A percentile compares a stretch with the other conserved stretches of the same genome.
phyloP scores from a whole-genome alignment of 1,140 invertebrate species.

The Drosophila quadrilineata region DNA sequence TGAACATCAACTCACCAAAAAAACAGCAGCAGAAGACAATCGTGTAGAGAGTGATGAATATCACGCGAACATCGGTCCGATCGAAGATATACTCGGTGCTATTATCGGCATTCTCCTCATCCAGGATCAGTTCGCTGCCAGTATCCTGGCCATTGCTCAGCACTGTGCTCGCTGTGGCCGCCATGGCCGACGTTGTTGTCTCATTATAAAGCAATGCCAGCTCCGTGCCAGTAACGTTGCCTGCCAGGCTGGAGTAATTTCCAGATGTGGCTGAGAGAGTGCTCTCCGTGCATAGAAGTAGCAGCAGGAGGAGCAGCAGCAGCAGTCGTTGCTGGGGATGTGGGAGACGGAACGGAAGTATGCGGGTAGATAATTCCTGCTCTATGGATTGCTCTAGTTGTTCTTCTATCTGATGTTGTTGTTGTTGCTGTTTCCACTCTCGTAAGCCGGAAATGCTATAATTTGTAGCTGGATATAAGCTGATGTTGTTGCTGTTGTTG shows the following conservation, averaged over 20 bases:
- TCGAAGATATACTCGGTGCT: constrained; percentile 84
- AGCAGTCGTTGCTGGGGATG: neutral
- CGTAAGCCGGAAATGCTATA: constrained; percentile 54
- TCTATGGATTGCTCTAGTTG: neutral
- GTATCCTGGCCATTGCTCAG: neutral
- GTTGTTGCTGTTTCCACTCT: constrained; percentile 18
- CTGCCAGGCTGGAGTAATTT: constrained; percentile 28
- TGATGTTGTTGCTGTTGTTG: constrained; percentile 1
- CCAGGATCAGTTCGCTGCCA: constrained; percentile 6
- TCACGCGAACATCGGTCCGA: constrained; percentile 83
- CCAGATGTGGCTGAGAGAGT: constrained; percentile 19
- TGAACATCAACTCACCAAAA: constrained; percentile 86
- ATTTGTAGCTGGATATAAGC: constrained; percentile 31
- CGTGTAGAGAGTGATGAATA: constrained; percentile 84
- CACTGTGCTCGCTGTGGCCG: constrained; percentile 15
- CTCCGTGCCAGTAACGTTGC: constrained; percentile 37
- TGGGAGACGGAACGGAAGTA: constrained; percentile 9
- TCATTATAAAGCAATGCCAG: constrained; percentile 36
- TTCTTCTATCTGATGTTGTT: neutral
- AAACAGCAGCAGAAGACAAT: constrained; percentile 85
- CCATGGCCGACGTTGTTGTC: constrained; percentile 11
- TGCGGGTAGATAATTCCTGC: neutral
- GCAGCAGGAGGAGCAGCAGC: constrained; percentile 27
- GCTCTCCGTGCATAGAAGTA: no score
- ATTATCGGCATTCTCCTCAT: constrained; percentile 51